phyloP scores from a whole-genome alignment of 1,140 invertebrate genomes.

The Dufourea novaeangliae region DNA sequence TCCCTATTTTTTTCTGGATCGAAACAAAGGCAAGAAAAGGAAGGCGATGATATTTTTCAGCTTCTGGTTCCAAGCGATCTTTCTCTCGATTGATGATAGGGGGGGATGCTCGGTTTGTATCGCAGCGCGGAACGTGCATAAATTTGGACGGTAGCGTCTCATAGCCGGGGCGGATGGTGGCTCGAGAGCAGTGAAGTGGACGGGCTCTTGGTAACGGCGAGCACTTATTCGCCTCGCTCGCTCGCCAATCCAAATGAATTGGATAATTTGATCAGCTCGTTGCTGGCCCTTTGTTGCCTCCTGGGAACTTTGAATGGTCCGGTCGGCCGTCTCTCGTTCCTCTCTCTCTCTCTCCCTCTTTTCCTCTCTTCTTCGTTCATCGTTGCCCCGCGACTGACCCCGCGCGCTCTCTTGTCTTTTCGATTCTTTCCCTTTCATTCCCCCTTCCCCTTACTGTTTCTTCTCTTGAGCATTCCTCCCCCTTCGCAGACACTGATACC shows the following conservation, averaged over 20 bases:
- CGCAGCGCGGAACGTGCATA: conserved; percentile 69
- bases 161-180: conserved; percentile 66
- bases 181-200: conserved; percentile 65
- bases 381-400: conserved; percentile 25
- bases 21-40: conserved; percentile 20
- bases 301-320: conserved; percentile 81
- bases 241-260: conserved; percentile 82
- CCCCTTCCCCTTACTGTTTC: background rate
- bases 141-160: conserved; percentile 71
- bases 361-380: conserved; percentile 42
- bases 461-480: conserved; percentile 9
- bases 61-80: too few relatives aligned
- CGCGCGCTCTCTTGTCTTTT: conserved; percentile 59
- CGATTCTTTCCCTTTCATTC: conserved; percentile 52
- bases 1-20: background rate
- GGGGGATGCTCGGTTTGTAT: background rate
- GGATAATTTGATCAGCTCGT: conserved; percentile 82
- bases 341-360: conserved; percentile 21
- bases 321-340: conserved; percentile 73
- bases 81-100: background rate
- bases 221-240: conserved; percentile 76
- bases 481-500: conserved; percentile 59
- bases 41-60: conserved; percentile 6
- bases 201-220: conserved; percentile 68
- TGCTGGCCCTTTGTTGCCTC: conserved; percentile 82